Base-by-base conservation (phyloP, 2,888 invertebrate species). In the Pseudanteris insignis region DNA sequence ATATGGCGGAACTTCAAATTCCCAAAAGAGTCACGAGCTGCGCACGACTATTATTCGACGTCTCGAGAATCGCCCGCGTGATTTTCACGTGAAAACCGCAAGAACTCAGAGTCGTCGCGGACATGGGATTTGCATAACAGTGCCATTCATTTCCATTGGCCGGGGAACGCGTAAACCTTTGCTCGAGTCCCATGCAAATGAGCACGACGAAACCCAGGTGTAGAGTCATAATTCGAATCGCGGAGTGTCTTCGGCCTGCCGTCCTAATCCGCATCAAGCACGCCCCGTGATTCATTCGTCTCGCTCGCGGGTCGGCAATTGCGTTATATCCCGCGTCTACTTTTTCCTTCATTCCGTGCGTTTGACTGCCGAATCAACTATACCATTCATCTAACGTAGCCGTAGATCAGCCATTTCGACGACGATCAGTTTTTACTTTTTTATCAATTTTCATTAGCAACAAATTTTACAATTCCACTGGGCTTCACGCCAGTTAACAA, bases 41-140 rank as follows among this genome's bases (percentile, higher is more conserved):
- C 41, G 28, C 47, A 67, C 61, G 68, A 67, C 68, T 67, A 72
- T 73, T 72, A 73, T 73, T 70, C 69, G 68, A 66, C 55, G 54
- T 53, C 62, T 71, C 67, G 65, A 67, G 70, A 66, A 67, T 63
- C 59, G 65, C 55, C 25, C 28, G 8, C 41, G 43, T 26, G 26
- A 47, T 30, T 55, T 43, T 47, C 21, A 32, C 65, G 61, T 44
- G 65, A n/a, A n/a, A n/a, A n/a, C n/a, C 58, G 63, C 57, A 55
- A 65, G 66, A 60, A 54, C 60, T 65, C 65, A 54, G 67, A 64
- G 65, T 59, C 59, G 61, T 60, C 60, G 63, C 60, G 50, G 61
- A 65, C 51, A 58, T 61, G 43, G 24, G 51, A 74, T 74, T 74
- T 72, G 70, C 74, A 73, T 74, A 73, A 73, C 74, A 74, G 72